Evolutionary conservation across 2,797 vertebrate genomes (phyloP).

Genomic region (Epinephelus coioides): DNA sequence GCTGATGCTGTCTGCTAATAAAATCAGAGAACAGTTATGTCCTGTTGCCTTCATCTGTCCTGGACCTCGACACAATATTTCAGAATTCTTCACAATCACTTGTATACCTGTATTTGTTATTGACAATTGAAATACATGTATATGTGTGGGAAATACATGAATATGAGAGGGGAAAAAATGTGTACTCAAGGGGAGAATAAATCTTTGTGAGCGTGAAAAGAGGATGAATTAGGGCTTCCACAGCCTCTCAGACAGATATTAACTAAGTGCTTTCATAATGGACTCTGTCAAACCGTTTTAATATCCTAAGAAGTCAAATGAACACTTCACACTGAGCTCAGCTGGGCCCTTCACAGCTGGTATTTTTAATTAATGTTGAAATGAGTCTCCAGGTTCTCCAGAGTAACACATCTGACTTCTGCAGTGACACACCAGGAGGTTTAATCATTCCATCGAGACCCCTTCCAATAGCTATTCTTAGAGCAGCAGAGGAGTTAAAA

Average conservation of each 20-base stretch:
- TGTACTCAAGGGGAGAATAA: not conserved
- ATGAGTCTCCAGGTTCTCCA: constrained; percentile 33
- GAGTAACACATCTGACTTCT: constrained; percentile 21
- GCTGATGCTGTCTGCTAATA: not conserved
- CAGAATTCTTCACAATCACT: not conserved
- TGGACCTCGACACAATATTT: not conserved
- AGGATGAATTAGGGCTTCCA: not conserved
- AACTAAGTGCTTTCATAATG: constrained; percentile 14
- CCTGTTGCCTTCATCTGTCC: not conserved
- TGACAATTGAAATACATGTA: not conserved
- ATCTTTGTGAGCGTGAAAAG: not conserved
- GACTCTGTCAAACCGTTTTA: not conserved
- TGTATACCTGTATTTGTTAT: not conserved
- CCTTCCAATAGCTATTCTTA: constrained; percentile 1
- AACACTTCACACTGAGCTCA: constrained; percentile 35
- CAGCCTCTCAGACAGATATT: not conserved
- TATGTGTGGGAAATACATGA: not conserved
- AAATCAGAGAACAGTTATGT: not conserved
- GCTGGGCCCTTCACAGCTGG: not conserved
- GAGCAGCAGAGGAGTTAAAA: not conserved
- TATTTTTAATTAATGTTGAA: constrained; percentile 38
- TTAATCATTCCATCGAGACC: not conserved
- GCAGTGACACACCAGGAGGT: not conserved
- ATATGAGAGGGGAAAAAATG: not conserved
- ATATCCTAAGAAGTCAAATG: constrained; percentile 29